These are phyloP conservation scores for Albula glossodonta DNA, from an alignment of 2,113 vertebrate species.

Conservation along the genomic window DNA sequence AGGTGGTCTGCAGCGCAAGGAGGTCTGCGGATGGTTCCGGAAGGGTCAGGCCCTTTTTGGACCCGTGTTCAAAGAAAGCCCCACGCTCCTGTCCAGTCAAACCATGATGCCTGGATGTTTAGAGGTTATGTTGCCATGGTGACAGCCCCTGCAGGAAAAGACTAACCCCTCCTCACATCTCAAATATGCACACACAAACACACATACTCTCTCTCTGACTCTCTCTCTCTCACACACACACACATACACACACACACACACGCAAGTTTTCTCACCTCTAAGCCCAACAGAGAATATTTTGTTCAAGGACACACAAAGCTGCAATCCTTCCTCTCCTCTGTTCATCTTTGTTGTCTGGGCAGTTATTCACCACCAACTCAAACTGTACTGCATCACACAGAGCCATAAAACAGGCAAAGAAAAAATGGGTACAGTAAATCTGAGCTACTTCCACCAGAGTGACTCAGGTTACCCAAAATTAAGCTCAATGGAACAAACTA, in stretches of 20 bases:
- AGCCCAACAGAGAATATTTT: slow-evolving; percentile 24
- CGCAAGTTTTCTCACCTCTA: slow-evolving; percentile 10
- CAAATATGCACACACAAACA: neutral
- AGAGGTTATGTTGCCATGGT: neutral
- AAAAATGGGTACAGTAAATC: neutral
- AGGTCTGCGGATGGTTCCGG: neutral
- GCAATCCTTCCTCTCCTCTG: neutral
- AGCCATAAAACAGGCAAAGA: neutral
- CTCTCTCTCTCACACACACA: neutral
- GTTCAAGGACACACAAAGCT: neutral
- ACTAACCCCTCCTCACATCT: neutral
- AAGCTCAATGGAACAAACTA: too few relatives aligned
- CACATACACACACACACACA: neutral
- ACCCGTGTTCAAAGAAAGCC: neutral
- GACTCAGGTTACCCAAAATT: too few relatives aligned
- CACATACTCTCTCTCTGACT: neutral
- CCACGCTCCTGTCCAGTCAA: neutral
- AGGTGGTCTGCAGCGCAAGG: neutral
- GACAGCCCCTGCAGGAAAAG: neutral
- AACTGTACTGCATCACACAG: neutral
- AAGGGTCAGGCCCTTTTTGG: neutral
- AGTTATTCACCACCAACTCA: neutral
- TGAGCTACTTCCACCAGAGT: too few relatives aligned
- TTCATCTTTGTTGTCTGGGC: neutral
- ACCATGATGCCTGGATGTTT: neutral